These are phyloP conservation scores for Chaetura pelagica DNA, from an alignment of 2,113 vertebrate species.

Conservation along the genomic window DNA sequence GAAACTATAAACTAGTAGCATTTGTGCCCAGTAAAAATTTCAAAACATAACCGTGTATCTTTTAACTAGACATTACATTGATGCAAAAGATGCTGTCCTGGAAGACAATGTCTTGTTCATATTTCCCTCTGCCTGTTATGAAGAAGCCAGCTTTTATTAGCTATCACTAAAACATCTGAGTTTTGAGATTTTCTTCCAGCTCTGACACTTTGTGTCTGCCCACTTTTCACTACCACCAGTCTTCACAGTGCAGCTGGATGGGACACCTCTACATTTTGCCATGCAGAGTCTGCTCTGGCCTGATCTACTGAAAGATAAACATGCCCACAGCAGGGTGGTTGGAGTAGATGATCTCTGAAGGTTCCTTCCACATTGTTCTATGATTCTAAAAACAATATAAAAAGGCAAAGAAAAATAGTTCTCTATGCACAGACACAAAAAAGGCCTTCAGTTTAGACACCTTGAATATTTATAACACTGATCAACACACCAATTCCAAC, in stretches of 20 bases:
- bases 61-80: neutral
- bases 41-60: neutral
- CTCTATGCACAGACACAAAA: neutral
- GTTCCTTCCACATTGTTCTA: neutral
- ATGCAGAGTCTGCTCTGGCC: neutral
- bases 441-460: neutral
- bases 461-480: neutral
- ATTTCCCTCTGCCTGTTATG: neutral
- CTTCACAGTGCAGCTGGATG: neutral
- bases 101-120: neutral
- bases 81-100: neutral
- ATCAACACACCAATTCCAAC: neutral
- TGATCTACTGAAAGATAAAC: neutral
- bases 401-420: neutral
- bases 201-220: neutral
- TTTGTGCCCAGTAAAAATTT: neutral
- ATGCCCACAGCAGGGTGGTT: neutral
- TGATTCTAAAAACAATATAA: neutral
- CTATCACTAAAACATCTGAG: neutral
- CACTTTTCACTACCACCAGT: neutral
- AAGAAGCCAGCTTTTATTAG: neutral
- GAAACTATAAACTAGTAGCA: neutral
- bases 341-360: neutral
- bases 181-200: neutral
- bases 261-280: too few species aligned